These are phyloP conservation scores for Cephalopachus bancanus DNA, from an alignment of 2,797 vertebrate species.

Conservation along the genomic window DNA sequence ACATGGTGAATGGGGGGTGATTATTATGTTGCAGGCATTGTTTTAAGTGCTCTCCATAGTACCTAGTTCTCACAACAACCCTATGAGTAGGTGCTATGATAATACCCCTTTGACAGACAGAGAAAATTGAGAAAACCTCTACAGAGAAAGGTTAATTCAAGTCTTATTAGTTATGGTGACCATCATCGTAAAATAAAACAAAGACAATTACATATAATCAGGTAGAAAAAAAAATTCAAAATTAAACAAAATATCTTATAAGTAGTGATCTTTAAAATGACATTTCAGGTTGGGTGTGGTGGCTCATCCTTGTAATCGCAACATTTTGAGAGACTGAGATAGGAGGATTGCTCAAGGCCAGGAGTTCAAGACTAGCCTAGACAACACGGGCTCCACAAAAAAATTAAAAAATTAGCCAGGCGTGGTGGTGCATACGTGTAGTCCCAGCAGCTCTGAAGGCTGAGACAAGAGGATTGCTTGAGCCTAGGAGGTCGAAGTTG, in stretches of 20 bases:
- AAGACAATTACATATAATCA: neutral
- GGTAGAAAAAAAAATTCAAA: neutral
- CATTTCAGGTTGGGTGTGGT: neutral
- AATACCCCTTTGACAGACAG: neutral
- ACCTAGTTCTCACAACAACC: neutral
- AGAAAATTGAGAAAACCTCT: neutral
- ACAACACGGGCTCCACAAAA: too few species aligned
- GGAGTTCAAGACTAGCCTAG: too few species aligned
- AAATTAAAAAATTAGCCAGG: too few species aligned
- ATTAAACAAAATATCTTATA: neutral
- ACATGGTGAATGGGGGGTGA: accelerated
- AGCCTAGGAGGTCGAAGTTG: too few species aligned
- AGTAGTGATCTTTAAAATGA: neutral
- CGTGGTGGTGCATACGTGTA: too few species aligned
- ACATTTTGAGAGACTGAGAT: too few species aligned
- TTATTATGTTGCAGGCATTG: neutral
- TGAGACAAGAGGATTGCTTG: too few species aligned
- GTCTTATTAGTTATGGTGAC: neutral
- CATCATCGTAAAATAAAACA: neutral
- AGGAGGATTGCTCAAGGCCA: too few species aligned
- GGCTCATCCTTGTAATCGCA: too few species aligned
- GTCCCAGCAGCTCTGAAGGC: too few species aligned
- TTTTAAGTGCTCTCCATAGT: neutral
- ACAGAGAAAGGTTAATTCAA: neutral
- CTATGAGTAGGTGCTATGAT: neutral